phyloP scores from a whole-genome alignment of 2,888 invertebrate genomes.

The Pimpla rufipes region DNA sequence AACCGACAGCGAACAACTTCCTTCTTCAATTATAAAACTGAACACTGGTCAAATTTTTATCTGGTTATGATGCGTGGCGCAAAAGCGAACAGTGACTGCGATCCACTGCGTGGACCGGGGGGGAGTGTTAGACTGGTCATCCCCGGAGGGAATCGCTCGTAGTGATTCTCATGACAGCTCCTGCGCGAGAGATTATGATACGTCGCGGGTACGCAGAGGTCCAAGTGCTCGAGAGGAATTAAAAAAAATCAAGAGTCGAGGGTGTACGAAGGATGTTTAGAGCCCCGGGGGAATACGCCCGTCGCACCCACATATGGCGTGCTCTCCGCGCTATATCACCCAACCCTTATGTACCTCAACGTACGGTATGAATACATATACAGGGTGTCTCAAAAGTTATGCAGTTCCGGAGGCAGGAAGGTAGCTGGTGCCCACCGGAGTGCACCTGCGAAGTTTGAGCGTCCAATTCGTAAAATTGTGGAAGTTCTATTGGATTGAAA shows the following conservation, averaged over 20 bases:
- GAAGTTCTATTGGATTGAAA: no score
- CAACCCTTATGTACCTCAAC: slow-evolving; percentile 37
- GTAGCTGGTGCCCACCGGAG: no score
- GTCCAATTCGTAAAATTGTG: no score
- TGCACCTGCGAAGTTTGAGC: no score
- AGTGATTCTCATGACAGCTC: slow-evolving; percentile 59
- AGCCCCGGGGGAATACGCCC: slow-evolving; percentile 61
- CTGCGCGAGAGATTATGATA: slow-evolving; percentile 55
- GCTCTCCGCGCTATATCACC: slow-evolving; percentile 73
- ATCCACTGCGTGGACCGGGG: slow-evolving; percentile 9
- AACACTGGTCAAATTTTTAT: not conserved
- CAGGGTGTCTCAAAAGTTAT: no score
- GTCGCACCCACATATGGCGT: slow-evolving; percentile 83
- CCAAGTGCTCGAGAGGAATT: slow-evolving; percentile 29
- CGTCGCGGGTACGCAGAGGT: slow-evolving; percentile 30
- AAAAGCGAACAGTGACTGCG: not conserved
- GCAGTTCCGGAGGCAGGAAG: no score
- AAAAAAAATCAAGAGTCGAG: slow-evolving; percentile 51
- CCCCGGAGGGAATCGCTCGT: slow-evolving; percentile 49
- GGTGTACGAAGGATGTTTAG: slow-evolving; percentile 60
- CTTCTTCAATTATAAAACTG: no score
- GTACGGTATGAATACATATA: no score
- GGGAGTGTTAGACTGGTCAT: slow-evolving; percentile 2
- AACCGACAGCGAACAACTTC: no score
- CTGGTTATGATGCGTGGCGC: not conserved